These are phyloP conservation scores for Maylandia zebra DNA, from an alignment of 2,113 vertebrate genomes.

Conservation along the genomic window DNA sequence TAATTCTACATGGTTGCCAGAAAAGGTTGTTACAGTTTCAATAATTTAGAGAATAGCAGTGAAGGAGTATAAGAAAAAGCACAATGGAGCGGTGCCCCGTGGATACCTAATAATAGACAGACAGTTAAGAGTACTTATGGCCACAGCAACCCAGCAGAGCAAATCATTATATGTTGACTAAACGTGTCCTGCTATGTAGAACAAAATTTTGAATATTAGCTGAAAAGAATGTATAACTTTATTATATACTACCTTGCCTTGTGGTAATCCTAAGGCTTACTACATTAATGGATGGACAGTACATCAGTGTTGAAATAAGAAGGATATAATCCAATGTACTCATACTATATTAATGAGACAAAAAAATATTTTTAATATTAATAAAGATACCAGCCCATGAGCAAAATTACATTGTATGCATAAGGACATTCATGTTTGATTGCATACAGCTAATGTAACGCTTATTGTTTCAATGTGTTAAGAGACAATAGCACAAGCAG, in stretches of 20 bases:
- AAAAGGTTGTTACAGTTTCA: not conserved
- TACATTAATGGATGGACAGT: not conserved
- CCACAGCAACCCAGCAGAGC: not conserved
- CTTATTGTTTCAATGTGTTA: not conserved
- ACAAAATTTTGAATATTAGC: not conserved
- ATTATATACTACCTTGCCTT: not conserved
- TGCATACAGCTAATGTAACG: not conserved
- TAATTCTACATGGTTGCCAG: constrained; percentile 12
- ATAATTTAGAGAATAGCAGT: constrained; percentile 11
- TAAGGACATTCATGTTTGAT: not conserved
- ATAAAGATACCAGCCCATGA: not conserved
- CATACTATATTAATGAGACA: not conserved
- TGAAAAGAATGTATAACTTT: not conserved
- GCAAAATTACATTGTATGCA: not conserved
- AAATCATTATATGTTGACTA: constrained; percentile 6
- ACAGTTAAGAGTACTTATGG: constrained; percentile 12
- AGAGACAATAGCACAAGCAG: not conserved
- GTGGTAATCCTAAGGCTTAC: not conserved
- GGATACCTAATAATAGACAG: constrained; percentile 32
- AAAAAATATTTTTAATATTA: not conserved
- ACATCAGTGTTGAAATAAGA: not conserved
- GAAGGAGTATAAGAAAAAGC: not conserved
- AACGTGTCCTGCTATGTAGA: not conserved
- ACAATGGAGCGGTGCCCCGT: not conserved
- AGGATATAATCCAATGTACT: not conserved